Conservation (phyloP, 2,113 vertebrate genomes). For the Lepus timidus region DNA sequence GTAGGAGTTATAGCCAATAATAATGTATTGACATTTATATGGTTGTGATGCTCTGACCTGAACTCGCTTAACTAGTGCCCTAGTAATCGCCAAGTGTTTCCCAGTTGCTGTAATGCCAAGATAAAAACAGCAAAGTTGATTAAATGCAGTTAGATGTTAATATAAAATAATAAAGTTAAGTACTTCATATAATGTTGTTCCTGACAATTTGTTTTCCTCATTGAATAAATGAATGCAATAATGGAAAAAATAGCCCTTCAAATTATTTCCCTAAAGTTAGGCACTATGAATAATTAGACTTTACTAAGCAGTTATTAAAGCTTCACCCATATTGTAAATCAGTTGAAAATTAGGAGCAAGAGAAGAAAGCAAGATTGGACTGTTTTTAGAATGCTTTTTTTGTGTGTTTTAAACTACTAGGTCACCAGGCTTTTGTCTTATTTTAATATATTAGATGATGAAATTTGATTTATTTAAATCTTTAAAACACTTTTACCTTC, state of each 20-base stretch:
- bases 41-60: constrained; percentile 74
- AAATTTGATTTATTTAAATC: constrained; percentile 81
- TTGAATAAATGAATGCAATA: constrained; percentile 49
- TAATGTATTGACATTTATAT: constrained; percentile 72
- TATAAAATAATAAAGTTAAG: constrained; percentile 59
- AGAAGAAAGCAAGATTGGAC: constrained; percentile 38
- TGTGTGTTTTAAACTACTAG: not conserved
- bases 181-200: constrained; percentile 58
- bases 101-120: constrained; percentile 7
- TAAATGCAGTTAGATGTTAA: constrained; percentile 67
- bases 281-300: constrained; percentile 74
- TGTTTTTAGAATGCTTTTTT: constrained; percentile 65
- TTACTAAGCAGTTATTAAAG: constrained; percentile 65
- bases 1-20: constrained; percentile 69
- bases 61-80: constrained; percentile 68
- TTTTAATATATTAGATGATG: constrained; percentile 51
- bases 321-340: constrained; percentile 50
- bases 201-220: constrained; percentile 59
- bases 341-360: constrained; percentile 23
- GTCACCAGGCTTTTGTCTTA: constrained; percentile 62
- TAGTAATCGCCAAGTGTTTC: constrained; percentile 63
- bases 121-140: constrained; percentile 48
- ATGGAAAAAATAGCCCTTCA: constrained; percentile 75
- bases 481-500: constrained; percentile 76
- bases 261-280: constrained; percentile 62